Percentiles rank a stretch among this genome's conserved stretches.
Conservation (phyloP, 1,140 invertebrate genomes). For the Zaprionus nigranus region DNA sequence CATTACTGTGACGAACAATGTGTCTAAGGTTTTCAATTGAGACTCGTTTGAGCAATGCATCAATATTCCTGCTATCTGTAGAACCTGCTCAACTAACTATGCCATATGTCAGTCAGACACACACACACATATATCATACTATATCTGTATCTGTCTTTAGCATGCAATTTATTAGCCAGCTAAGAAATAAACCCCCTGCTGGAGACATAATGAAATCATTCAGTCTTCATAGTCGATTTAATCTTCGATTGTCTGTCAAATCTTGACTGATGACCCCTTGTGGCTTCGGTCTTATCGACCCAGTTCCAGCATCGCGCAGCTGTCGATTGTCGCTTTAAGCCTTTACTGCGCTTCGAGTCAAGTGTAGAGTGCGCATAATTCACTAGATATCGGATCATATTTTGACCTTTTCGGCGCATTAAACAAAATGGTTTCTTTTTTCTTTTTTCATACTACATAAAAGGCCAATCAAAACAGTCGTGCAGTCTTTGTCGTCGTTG, state of each 20-base stretch:
- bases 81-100: not conserved
- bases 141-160: not conserved
- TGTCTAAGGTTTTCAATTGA: too few relatives aligned
- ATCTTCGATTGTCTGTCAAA: slow-evolving; percentile 1
- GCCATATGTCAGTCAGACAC: slow-evolving; percentile 1
- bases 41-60: not conserved
- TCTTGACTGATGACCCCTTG: slow-evolving; percentile 6
- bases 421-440: slow-evolving; percentile 39
- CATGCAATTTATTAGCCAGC: slow-evolving; percentile 1
- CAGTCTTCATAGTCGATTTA: slow-evolving; percentile 2
- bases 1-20: too few relatives aligned
- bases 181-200: not conserved
- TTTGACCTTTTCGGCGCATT: slow-evolving; percentile 44
- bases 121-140: not conserved
- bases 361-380: slow-evolving; percentile 23
- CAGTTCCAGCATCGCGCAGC: slow-evolving; percentile 20
- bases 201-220: slow-evolving; percentile 19
- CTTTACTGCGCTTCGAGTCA: slow-evolving; percentile 6
- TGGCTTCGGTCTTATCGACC: slow-evolving; percentile 24
- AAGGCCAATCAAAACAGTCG: slow-evolving; percentile 46
- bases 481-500: slow-evolving; percentile 8
- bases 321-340: not conserved
- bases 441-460: slow-evolving; percentile 28
- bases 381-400: slow-evolving; percentile 20
- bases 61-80: not conserved